Percentiles rank a stretch among this genome's conserved stretches.
These are phyloP conservation scores for Pegea sp. DNA, from an alignment of 23 tunicate species.

Conservation along the genomic window DNA sequence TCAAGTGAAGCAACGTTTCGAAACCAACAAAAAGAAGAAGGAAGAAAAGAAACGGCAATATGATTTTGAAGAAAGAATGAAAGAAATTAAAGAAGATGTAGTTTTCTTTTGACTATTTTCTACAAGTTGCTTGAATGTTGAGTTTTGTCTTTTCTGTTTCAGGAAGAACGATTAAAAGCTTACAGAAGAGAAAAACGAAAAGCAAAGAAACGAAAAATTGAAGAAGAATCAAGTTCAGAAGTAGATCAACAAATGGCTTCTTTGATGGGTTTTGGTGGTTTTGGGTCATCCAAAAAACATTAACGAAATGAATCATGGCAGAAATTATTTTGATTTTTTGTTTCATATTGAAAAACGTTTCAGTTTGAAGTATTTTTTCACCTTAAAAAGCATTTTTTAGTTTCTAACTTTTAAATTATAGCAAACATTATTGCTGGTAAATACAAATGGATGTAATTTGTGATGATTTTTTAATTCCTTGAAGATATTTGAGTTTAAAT, in stretches of 20 bases:
- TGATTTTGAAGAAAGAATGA: conserved; percentile 85
- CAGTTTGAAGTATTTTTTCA: too few relatives aligned
- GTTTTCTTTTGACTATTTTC: background rate
- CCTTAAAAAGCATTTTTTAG: too few relatives aligned
- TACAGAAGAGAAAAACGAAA: conserved; percentile 60
- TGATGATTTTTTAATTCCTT: too few relatives aligned
- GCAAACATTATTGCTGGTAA: too few relatives aligned
- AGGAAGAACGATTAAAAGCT: conserved; percentile 75
- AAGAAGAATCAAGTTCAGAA: conserved; percentile 20
- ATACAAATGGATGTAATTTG: too few relatives aligned
- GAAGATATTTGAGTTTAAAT: too few relatives aligned
- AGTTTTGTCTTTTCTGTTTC: background rate
- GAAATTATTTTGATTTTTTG: too few relatives aligned
- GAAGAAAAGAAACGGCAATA: conserved; percentile 91
- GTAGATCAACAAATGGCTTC: conserved; percentile 70
- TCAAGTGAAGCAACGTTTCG: conserved; percentile 84
- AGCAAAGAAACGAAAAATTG: conserved; percentile 31
- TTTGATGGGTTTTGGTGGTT: conserved; percentile 96
- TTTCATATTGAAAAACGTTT: too few relatives aligned
- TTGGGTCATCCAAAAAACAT: conserved; percentile 74
- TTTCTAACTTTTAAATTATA: too few relatives aligned
- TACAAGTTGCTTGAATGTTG: background rate
- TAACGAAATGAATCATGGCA: too few relatives aligned
- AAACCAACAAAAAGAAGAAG: conserved; percentile 59
- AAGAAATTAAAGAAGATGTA: conserved; percentile 92